A percentile compares a stretch with the other conserved stretches of the same genome.
phyloP scores from a whole-genome alignment of 2,797 vertebrate species.

The Mormyrops boulengeri region DNA sequence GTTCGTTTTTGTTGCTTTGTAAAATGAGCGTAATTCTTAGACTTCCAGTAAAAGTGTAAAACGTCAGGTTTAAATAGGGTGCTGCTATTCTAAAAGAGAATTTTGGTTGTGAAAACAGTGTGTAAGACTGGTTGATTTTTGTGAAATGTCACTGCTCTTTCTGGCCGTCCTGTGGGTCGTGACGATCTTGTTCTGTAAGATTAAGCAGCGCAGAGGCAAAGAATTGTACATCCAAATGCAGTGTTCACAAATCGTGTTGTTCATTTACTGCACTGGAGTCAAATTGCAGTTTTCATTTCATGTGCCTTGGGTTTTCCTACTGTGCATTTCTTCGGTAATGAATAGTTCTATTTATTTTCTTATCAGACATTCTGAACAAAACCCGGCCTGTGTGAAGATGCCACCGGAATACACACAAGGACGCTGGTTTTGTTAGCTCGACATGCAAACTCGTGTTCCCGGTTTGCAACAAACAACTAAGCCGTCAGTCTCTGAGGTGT shows the following conservation, averaged over 20 bases:
- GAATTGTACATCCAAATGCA: background rate
- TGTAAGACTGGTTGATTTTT: background rate
- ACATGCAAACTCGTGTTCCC: background rate
- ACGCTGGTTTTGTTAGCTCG: background rate
- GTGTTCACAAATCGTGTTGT: background rate
- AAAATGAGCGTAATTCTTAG: background rate
- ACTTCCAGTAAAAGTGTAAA: background rate
- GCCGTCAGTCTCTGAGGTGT: background rate
- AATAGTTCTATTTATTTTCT: slow-evolving; percentile 2
- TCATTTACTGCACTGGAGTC: background rate
- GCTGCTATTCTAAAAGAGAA: background rate
- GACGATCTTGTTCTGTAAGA: background rate
- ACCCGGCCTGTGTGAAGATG: background rate
- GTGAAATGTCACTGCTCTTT: background rate
- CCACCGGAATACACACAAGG: background rate
- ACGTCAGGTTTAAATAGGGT: background rate
- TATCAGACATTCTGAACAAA: background rate
- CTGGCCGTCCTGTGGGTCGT: background rate
- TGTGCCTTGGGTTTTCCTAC: background rate
- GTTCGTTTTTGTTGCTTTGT: background rate
- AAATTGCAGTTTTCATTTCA: background rate
- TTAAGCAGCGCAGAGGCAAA: background rate
- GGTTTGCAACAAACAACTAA: background rate
- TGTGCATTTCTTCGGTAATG: background rate
- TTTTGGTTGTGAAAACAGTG: background rate